phyloP scores from a whole-genome alignment of 2,113 vertebrate genomes.

The Phaethon lepturus region DNA sequence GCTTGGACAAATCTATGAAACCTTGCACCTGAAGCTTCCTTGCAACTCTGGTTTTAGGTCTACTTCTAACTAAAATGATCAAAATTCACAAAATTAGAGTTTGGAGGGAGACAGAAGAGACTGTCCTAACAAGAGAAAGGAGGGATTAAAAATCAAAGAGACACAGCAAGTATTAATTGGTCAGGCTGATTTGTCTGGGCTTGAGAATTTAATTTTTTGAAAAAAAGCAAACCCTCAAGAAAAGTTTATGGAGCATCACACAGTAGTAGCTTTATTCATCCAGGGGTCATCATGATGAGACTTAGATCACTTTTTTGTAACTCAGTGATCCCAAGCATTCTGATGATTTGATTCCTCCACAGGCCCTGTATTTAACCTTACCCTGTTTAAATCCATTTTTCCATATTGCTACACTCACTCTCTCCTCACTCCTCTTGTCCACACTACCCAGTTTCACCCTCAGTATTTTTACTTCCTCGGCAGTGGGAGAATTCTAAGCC shows the following conservation, averaged over 20 bases:
- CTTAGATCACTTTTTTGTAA: background rate
- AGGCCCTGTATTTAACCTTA: background rate
- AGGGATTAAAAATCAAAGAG: background rate
- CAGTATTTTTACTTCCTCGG: background rate
- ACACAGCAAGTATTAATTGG: background rate
- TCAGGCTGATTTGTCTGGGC: background rate
- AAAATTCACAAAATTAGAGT: background rate
- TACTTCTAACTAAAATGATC: background rate
- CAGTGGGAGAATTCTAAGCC: background rate
- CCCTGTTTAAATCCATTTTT: background rate
- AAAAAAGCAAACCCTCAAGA: background rate
- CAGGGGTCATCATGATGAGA: background rate
- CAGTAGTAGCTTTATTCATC: background rate
- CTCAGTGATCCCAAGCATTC: background rate
- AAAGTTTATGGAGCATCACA: background rate
- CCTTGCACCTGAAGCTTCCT: background rate
- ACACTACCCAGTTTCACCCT: background rate
- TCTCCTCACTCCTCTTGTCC: background rate
- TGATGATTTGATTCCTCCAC: background rate
- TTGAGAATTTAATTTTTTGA: background rate
- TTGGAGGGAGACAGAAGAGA: background rate
- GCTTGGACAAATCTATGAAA: background rate
- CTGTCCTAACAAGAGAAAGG: background rate
- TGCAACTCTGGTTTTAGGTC: background rate
- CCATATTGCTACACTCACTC: background rate